Percentiles rank a stretch among this genome's conserved stretches.
Conservation (phyloP, 2,113 vertebrate genomes). For the Rhinolophus ferrumequinum region DNA sequence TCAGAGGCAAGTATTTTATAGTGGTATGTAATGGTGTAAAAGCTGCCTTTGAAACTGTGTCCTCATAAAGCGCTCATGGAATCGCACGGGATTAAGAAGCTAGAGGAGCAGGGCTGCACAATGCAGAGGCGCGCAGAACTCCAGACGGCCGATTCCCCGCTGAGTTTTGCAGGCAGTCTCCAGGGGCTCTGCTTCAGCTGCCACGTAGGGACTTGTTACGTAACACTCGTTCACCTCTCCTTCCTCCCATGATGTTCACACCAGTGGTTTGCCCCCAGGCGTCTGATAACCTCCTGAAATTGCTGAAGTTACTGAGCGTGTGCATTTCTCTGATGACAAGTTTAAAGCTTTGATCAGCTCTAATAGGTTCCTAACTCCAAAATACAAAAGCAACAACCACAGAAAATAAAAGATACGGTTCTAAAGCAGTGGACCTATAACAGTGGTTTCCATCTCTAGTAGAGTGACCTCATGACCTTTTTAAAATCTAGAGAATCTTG, state of each 20-base stretch:
- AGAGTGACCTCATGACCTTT: conserved; percentile 9
- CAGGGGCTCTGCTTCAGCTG: not conserved
- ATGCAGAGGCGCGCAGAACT: not conserved
- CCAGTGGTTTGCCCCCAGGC: not conserved
- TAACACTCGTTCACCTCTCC: not conserved
- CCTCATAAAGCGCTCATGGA: not conserved
- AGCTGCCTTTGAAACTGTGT: not conserved
- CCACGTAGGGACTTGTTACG: not conserved
- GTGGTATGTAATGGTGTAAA: not conserved
- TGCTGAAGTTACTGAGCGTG: not conserved
- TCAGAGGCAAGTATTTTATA: conserved; percentile 40
- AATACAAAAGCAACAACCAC: not conserved
- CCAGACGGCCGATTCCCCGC: fast-evolving
- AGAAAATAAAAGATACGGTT: not conserved
- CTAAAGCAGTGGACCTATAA: not conserved
- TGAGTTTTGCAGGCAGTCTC: not conserved
- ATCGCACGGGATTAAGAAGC: not conserved
- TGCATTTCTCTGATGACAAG: not conserved
- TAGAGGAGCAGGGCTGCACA: not conserved
- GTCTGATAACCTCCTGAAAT: not conserved
- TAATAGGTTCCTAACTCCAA: not conserved
- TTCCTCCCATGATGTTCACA: not conserved
- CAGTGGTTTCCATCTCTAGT: not conserved
- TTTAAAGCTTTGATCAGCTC: not conserved
- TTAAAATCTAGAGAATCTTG: not conserved